Conservation (phyloP, 2,113 vertebrate genomes). For the Hippocampus abdominalis region DNA sequence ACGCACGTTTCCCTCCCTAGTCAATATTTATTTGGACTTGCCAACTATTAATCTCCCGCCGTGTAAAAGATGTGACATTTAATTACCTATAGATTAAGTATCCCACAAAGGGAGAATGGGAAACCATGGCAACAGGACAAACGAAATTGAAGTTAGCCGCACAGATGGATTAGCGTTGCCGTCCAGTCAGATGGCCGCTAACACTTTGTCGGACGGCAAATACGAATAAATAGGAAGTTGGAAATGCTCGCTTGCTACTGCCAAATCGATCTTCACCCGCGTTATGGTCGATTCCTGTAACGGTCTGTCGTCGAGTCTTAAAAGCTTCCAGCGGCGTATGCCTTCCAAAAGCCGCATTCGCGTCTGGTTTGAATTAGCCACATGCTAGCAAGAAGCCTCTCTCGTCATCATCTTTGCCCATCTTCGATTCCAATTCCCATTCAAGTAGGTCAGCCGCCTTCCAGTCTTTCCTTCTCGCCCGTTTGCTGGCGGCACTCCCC, state of each 20-base stretch:
- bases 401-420: conserved; percentile 31
- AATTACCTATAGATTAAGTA: conserved; percentile 52
- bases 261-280: too few relatives aligned
- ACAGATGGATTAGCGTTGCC: conserved; percentile 31
- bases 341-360: conserved; percentile 9
- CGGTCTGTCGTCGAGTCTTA: neutral
- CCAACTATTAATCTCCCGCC: conserved; percentile 45
- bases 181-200: conserved; percentile 12
- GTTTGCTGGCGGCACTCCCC: conserved; percentile 33
- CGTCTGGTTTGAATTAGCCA: conserved; percentile 26
- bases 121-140: conserved; percentile 32
- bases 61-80: conserved; percentile 50
- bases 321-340: neutral
- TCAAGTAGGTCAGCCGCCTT: conserved; percentile 60
- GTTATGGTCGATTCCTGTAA: neutral
- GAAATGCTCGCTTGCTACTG: neutral
- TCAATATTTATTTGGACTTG: conserved; percentile 50
- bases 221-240: neutral
- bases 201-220: neutral
- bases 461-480: conserved; percentile 20
- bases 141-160: conserved; percentile 31
- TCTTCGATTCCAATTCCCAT: conserved; percentile 32
- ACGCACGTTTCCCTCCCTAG: neutral
- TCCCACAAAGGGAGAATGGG: conserved; percentile 17
- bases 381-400: conserved; percentile 13